Evolutionary conservation across 2,888 invertebrate species (phyloP), one percentile per base, ranked within the genome.

Genomic region (Limenitis camilla): DNA sequence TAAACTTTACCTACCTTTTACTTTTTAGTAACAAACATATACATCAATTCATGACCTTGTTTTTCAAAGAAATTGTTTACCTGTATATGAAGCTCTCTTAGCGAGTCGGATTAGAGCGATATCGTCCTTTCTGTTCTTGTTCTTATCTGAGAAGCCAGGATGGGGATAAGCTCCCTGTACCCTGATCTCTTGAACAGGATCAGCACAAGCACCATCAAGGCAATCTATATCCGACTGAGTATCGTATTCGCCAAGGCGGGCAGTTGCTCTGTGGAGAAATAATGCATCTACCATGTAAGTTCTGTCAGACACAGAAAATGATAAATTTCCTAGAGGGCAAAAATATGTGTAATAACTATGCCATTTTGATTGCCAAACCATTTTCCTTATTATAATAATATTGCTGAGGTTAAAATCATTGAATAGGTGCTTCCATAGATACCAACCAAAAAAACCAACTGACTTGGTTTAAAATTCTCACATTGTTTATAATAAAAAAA

Each of bases 181-280:
- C 0, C 82, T 78, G 19, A 93, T 87, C 56, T 93, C 90, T 58
- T 92, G 71, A 0, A 91, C 89, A 0, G 89, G 86, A 42, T 91
- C 91, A 0, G 93, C 90, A 64, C 94, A 95, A 5, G 78, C 51
- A 55, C 71, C 61, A 65, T 82, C 68, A 19, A 88, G 76, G 69
- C 93, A 93, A 65, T 93, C 93, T 0, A 86, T 75, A 35, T 89
- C 88, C 1, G 86, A 89, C 60, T 89, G 88, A 0, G 86, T 89
- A 65, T 93, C 90, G 63, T 91, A 91, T 74, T 93, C 93, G 1
- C 93, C 93, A 36, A 93, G 74, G 8, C 92, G 88, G 3, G 90
- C 88, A 38, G 83, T 78, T 57, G 81, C 75, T 53, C 90, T 90
- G 63, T n/a, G 72, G 54, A 60, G 58, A 6, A 48, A 5, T 32